Evolutionary conservation across 2,888 invertebrate genomes (phyloP).

Genomic region (Gisinianus flammeolus): DNA sequence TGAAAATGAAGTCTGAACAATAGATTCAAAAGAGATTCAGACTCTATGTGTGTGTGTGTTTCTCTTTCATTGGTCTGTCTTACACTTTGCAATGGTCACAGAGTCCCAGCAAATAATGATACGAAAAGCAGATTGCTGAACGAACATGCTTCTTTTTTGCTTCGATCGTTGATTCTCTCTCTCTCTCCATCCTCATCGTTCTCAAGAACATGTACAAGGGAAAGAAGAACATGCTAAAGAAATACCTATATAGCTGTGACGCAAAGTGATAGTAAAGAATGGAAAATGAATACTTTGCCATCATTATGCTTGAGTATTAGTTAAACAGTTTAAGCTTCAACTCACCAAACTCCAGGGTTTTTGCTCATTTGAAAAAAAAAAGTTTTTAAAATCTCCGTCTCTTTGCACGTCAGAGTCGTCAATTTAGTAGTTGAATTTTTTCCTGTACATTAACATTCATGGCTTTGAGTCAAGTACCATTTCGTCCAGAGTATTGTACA

Average conservation of each 20-base stretch:
- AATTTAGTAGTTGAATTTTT: neutral
- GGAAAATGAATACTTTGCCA: neutral
- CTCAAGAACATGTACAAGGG: too few species aligned
- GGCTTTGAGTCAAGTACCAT: too few species aligned
- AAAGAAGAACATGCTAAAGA: too few species aligned
- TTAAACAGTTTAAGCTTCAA: neutral
- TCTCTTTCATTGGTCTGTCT: too few species aligned
- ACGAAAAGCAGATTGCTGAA: too few species aligned
- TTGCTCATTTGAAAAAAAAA: neutral
- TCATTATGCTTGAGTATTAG: neutral
- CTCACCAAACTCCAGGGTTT: neutral
- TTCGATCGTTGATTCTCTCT: neutral
- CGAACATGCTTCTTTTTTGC: too few species aligned
- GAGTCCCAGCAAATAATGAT: neutral
- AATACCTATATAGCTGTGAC: too few species aligned
- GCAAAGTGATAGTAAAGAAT: too few species aligned
- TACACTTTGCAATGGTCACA: neutral
- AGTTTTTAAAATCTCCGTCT: neutral
- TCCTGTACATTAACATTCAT: neutral
- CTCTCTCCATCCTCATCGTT: neutral
- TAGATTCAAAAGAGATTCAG: constrained; percentile 42
- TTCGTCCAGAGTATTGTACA: neutral
- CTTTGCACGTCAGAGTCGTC: neutral
- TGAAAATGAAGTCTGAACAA: constrained; percentile 46
- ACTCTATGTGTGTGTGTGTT: too few species aligned